A percentile compares a stretch with the other conserved stretches of the same genome.
These are phyloP conservation scores for Chromis chromis DNA, from an alignment of 2,797 vertebrate species.

Conservation along the genomic window DNA sequence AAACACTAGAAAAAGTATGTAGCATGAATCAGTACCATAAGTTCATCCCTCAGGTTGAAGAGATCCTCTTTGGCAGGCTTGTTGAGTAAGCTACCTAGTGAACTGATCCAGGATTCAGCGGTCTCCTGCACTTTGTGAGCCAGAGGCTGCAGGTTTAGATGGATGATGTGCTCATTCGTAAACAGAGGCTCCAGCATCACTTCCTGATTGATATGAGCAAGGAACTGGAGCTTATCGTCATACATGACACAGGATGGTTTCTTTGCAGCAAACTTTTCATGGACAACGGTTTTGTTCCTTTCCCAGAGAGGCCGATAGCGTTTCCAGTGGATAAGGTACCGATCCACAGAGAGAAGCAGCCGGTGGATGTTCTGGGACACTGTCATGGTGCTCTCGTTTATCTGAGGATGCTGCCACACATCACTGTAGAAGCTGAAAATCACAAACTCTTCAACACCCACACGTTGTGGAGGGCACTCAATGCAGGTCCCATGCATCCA, in stretches of 20 bases:
- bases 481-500: constrained; percentile 95
- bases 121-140: constrained; percentile 84
- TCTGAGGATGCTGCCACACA: constrained; percentile 84
- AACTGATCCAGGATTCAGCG: constrained; percentile 88
- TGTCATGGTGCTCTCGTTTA: constrained; percentile 85
- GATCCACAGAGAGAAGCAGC: constrained; percentile 83
- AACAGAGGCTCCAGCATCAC: constrained; percentile 82
- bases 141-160: constrained; percentile 88
- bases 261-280: constrained; percentile 90
- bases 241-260: constrained; percentile 88
- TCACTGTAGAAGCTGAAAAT: constrained; percentile 90
- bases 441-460: constrained; percentile 79
- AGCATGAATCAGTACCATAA: constrained; percentile 82
- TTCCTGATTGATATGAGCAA: constrained; percentile 82
- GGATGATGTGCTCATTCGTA: constrained; percentile 87
- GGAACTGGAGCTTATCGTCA: constrained; percentile 92
- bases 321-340: constrained; percentile 88
- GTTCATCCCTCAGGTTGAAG: constrained; percentile 84
- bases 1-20: not conserved
- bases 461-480: constrained; percentile 89
- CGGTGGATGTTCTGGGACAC: constrained; percentile 87
- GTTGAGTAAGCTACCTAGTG: constrained; percentile 89
- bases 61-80: constrained; percentile 88
- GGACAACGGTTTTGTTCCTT: constrained; percentile 85
- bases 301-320: constrained; percentile 91